Percentiles rank a stretch among this genome's conserved stretches.
phyloP scores from a whole-genome alignment of 2,797 vertebrate species.

The Bryconaethiops microstoma region DNA sequence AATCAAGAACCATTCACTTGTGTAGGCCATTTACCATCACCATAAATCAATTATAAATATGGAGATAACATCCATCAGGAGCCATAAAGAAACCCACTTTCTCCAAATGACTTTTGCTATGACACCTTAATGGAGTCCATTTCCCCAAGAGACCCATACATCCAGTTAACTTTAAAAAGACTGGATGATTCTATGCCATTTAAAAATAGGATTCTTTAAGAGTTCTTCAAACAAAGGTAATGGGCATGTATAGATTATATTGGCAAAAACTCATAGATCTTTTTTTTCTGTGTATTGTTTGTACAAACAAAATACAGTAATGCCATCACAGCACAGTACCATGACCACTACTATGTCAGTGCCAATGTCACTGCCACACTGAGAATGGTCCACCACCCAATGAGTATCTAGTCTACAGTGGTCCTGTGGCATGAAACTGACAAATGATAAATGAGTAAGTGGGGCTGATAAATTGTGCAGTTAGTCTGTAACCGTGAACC shows the following conservation, averaged over 20 bases:
- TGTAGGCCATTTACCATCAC: background rate
- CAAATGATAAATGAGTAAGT: no score
- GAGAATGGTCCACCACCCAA: no score
- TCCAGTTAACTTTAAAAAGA: background rate
- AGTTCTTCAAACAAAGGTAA: background rate
- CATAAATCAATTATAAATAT: background rate
- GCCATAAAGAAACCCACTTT: background rate
- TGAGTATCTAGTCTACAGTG: no score
- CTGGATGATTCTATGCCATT: background rate
- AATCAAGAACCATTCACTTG: background rate
- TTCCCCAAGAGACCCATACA: background rate
- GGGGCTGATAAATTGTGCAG: no score
- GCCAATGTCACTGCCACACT: no score
- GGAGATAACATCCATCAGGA: background rate
- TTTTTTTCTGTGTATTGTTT: no score
- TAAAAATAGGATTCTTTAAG: background rate
- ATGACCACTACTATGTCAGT: no score
- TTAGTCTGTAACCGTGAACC: no score
- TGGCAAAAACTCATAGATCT: background rate
- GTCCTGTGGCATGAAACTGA: no score
- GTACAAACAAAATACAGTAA: no score
- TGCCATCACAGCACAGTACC: no score
- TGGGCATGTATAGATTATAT: background rate
- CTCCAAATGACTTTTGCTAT: background rate
- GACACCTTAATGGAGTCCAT: constrained; percentile 28